Base-by-base conservation (phyloP, 2,797 vertebrate species). In the Phoebastria nigripes region DNA sequence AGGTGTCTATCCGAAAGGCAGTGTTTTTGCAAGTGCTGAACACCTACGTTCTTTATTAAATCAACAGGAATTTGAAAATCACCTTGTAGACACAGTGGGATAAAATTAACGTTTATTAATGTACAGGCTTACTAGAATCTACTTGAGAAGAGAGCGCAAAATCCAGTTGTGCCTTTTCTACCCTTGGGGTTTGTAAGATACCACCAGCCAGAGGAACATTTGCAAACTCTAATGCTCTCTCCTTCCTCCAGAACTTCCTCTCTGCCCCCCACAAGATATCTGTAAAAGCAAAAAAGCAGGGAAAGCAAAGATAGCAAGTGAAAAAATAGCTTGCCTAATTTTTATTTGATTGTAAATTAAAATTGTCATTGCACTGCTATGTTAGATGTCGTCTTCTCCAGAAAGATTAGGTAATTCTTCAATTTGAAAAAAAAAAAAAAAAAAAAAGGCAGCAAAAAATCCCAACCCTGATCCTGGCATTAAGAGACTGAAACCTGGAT, bases 31-130 rank as follows among this genome's bases (percentile, higher is more conserved):
- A 70, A 90, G 76, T 49, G 63, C 56, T 92, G 63, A 89, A 33
- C 65, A 58, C 35, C 19, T 14, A 51, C 73, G 33, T 67, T 87
- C 81, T 80, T 89, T 42, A 42, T 41, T 92, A 90, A 89, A 87
- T 65, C 46, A 90, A 78, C 33, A 89, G 41, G 44, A 94, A 56
- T 82, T 95, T 71, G 70, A 84, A 93, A 91, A 90, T 67, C 62
- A 61, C 66, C n/a, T 73, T 79, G 35, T 79, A 71, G 59, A 59
- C 33, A 66, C 41, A 37, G 20, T 51, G 44, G 22, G 59, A 80
- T 71, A 70, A 89, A 93, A 80, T 80, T 70, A 85, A 56, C 41
- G 52, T 80, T 52, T 70, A 24, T 87, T 85, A 80, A 84, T 3
- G 0, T 70, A 42, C 19, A 54, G 37, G 5, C 51, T 85, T 74